Base-by-base conservation (phyloP, 1,140 invertebrate species). In the Anthonomus grandis region DNA sequence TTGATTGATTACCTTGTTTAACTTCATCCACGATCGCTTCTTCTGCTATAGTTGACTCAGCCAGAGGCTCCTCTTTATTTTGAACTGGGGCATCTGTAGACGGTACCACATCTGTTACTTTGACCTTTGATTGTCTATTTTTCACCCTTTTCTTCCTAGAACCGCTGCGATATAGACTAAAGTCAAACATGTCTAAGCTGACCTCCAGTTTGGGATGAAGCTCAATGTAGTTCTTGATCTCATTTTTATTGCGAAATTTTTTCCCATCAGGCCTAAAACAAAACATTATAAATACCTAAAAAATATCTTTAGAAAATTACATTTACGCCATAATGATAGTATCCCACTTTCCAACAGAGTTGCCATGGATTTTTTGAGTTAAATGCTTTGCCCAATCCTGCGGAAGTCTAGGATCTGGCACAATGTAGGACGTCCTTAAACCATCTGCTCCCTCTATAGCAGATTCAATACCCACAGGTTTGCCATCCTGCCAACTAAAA, bases 271-370 rank as follows among this genome's bases (percentile, higher is more conserved):
- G 82, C 48, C 83, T 85, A 53, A 21, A 75, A 53, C 55, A 50
- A 50, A 55, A 44, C 4, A 38, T 15, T 3, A n/a, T 39, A 61
- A 6, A 37, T 42, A 44, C 13, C n/a, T 45, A 27, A n/a, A 34
- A 24, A 34, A 34, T 34, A 13, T 1, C 10, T 1, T 17, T 17
- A 39, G 18, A 39, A 39, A 44, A 21, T 8, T 44, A 44, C 10
- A 49, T 34, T 44, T 62, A 86, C 84, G 80, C 81, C 2, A 89
- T 74, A 57, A 90, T 78, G 54, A 89, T 81, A 6, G 89, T 86
- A 70, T 90, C 87, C 87, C 87, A 91, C 70, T 90, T 90, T 4
- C 86, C 86, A 10, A 85, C 83, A 3, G 85, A 85, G 58, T 80
- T 77, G 2, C 84, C 85, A 46, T 80, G 71, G 51, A 79, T 82